A percentile compares a stretch with the other conserved stretches of the same genome.
Evolutionary conservation across 2,888 invertebrate genomes (phyloP).

Genomic region (Agrochola lychnidis): DNA sequence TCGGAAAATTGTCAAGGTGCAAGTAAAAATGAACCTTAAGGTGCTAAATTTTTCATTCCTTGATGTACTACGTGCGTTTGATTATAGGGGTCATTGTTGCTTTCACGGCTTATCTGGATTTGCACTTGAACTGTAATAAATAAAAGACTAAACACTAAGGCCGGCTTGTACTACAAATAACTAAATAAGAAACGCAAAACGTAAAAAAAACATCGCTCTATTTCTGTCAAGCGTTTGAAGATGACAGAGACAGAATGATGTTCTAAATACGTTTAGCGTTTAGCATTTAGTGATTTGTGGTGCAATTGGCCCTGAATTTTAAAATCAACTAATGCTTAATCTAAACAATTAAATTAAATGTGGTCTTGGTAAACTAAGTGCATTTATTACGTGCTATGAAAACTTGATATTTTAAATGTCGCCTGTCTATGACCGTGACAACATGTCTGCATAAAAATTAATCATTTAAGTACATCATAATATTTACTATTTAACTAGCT

Average conservation of each 20-base stretch:
- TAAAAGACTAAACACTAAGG: not conserved
- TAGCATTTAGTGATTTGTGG: not conserved
- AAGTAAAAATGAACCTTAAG: not conserved
- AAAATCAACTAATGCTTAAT: not conserved
- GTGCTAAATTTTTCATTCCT: not conserved
- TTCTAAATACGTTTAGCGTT: not conserved
- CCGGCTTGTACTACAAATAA: not conserved
- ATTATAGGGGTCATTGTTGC: not conserved
- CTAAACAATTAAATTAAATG: conserved; percentile 2
- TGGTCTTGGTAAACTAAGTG: conserved; percentile 11
- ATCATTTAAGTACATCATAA: conserved; percentile 20
- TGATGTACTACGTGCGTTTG: not conserved
- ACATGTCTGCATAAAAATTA: not conserved
- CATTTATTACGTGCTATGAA: not conserved
- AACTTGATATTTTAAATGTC: not conserved
- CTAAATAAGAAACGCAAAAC: not conserved
- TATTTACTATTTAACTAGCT: conserved; percentile 2
- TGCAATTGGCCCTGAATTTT: not conserved
- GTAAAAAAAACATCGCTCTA: too few species aligned
- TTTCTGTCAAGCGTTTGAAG: too few species aligned
- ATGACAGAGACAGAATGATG: too few species aligned
- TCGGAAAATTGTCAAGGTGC: not conserved
- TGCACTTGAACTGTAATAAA: not conserved
- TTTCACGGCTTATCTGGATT: not conserved
- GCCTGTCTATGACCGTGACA: not conserved